Evolutionary conservation across 2,888 invertebrate species (phyloP), one percentile per base, ranked within the genome.

Genomic region (Eledone cirrhosa): DNA sequence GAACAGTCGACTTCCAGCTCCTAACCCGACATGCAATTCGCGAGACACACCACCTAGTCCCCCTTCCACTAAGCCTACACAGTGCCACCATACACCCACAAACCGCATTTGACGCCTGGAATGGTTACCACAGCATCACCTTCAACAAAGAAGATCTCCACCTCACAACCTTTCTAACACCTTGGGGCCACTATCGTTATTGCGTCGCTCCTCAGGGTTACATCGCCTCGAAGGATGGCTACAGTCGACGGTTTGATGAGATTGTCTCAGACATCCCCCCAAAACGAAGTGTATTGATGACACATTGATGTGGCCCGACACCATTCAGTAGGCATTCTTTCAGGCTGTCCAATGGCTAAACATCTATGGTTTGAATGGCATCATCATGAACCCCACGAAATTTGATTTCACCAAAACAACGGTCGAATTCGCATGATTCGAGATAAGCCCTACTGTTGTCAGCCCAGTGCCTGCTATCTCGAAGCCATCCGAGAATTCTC

Each of bases 61-160:
- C n/a, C n/a, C n/a, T n/a, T n/a, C 78, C 81, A 79, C 53, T 83
- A 84, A 74, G 84, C 85, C 16, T 31, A 82, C 14, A 81, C 81
- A 13, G 83, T 86, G 2, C 85, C 84, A 33, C 78, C 67, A 48
- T 75, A 79, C 16, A 84, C 77, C 19, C 79, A 78, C 41, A 85
- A 85, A 81, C 85, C 3, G 82, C 83, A 2, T 74, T 82, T 48
- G 83, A 83, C 75, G 83, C 83, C n/a, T 81, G 82, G 81, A 82
- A 82, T 65, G 82, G 84, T 0, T 82, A 83, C 69, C 82, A 83
- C 74, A 82, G 80, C 67, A 83, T 83, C 41, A 83, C 82, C 2
- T 83, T 83, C 0, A 2, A 53, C 11, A 31, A 41, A 11, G 11
- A 2, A 11, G 41, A 41, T 11, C 11, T 5, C 41, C 41, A 1